phyloP scores from a whole-genome alignment of 1,140 invertebrate genomes.

The Andricus grossulariae region DNA sequence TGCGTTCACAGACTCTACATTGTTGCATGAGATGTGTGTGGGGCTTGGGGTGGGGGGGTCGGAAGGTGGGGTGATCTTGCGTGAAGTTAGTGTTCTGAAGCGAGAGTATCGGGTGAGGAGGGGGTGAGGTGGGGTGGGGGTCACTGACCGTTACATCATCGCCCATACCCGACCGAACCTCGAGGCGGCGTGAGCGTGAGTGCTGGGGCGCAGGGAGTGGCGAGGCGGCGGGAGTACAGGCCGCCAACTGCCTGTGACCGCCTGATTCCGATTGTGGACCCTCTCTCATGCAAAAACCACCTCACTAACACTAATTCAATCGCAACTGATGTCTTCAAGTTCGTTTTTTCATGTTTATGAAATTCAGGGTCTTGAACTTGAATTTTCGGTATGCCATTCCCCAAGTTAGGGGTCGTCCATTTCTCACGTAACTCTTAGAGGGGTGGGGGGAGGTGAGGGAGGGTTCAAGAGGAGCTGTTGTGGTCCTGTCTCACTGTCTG shows the following conservation, averaged over 20 bases:
- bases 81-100: slow-evolving; percentile 33
- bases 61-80: slow-evolving; percentile 31
- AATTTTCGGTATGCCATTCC: no score
- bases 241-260: slow-evolving; percentile 43
- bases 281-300: neutral
- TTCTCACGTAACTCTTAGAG: no score
- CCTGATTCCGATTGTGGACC: slow-evolving; percentile 56
- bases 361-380: no score
- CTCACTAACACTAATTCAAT: no score
- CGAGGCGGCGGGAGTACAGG: slow-evolving; percentile 48
- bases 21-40: no score
- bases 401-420: no score
- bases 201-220: no score
- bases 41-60: slow-evolving; percentile 1
- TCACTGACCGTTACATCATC: slow-evolving; percentile 75
- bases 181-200: slow-evolving; percentile 47
- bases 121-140: slow-evolving; percentile 56
- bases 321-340: no score
- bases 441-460: no score
- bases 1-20: neutral
- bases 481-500: no score
- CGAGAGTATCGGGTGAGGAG: slow-evolving; percentile 37
- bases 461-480: no score
- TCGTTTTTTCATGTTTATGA: no score
- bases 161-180: neutral